Percentiles rank a stretch among this genome's conserved stretches.
These are phyloP conservation scores for Melanerpes formicivorus DNA, from an alignment of 2,113 vertebrate genomes.

Conservation along the genomic window DNA sequence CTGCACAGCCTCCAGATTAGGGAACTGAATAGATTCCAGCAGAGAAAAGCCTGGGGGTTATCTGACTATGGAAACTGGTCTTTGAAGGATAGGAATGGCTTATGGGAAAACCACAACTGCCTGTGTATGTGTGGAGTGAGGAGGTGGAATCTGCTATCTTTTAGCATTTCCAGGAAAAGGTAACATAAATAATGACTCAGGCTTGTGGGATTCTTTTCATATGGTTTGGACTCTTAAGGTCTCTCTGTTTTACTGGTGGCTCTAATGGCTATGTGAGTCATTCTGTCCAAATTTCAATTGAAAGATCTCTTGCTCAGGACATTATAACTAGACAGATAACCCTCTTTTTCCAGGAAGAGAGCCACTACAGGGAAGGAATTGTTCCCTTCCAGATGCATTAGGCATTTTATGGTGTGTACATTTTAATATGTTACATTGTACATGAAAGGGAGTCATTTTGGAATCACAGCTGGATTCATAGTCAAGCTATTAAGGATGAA, in stretches of 20 bases:
- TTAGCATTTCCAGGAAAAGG: not conserved
- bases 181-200: not conserved
- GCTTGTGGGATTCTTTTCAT: not conserved
- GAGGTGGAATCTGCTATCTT: not conserved
- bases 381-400: not conserved
- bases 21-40: not conserved
- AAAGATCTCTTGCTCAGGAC: not conserved
- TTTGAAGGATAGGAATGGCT: not conserved
- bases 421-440: not conserved
- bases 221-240: not conserved
- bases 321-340: not conserved
- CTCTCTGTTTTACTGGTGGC: not conserved
- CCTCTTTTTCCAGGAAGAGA: not conserved
- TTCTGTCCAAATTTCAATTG: not conserved
- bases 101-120: not conserved
- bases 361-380: not conserved
- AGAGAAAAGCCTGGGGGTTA: not conserved
- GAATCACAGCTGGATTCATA: not conserved
- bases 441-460: not conserved
- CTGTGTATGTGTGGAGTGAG: rapidly evolving
- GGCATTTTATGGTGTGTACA: not conserved
- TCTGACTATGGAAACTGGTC: not conserved
- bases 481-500: not conserved
- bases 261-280: not conserved
- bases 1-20: not conserved